Percentiles rank a stretch among this genome's conserved stretches.
Evolutionary conservation across 2,888 invertebrate species (phyloP).

Genomic region (Acronicta aceris): DNA sequence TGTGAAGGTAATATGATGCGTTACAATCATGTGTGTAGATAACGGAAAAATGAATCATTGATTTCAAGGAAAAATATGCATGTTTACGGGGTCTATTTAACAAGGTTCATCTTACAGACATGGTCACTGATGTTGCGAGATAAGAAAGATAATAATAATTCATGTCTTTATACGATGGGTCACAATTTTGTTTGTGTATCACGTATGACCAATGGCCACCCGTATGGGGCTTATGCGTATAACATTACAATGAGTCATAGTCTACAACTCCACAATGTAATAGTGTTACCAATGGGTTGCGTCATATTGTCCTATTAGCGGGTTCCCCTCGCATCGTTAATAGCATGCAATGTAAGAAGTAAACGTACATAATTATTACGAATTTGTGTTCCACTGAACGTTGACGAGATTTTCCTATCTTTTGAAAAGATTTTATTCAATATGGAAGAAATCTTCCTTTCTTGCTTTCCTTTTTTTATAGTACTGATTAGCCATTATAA

Average conservation of each 20-base stretch:
- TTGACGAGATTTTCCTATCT: too few relatives aligned
- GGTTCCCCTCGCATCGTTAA: slow-evolving; percentile 53
- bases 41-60: slow-evolving; percentile 35
- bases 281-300: slow-evolving; percentile 50
- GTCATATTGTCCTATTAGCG: slow-evolving; percentile 55
- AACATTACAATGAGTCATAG: slow-evolving; percentile 62
- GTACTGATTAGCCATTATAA: too few relatives aligned
- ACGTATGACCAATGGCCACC: slow-evolving; percentile 58
- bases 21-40: slow-evolving; percentile 39
- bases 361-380: too few relatives aligned
- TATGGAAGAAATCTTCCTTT: too few relatives aligned
- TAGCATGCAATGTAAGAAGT: slow-evolving; percentile 38
- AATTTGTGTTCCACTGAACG: too few relatives aligned
- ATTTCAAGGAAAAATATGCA: slow-evolving; percentile 17
- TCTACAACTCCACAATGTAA: slow-evolving; percentile 39
- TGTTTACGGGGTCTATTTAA: slow-evolving; percentile 3
- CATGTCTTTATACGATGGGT: slow-evolving; percentile 40
- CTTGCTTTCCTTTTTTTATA: too few relatives aligned
- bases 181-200: slow-evolving; percentile 57
- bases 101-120: slow-evolving; percentile 11
- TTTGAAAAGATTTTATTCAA: too few relatives aligned
- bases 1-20: slow-evolving; percentile 58
- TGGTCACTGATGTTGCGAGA: slow-evolving; percentile 21
- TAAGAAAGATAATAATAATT: slow-evolving; percentile 30
- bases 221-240: slow-evolving; percentile 58